phyloP scores from a whole-genome alignment of 2,113 vertebrate genomes.

The Shinisaurus crocodilurus region DNA sequence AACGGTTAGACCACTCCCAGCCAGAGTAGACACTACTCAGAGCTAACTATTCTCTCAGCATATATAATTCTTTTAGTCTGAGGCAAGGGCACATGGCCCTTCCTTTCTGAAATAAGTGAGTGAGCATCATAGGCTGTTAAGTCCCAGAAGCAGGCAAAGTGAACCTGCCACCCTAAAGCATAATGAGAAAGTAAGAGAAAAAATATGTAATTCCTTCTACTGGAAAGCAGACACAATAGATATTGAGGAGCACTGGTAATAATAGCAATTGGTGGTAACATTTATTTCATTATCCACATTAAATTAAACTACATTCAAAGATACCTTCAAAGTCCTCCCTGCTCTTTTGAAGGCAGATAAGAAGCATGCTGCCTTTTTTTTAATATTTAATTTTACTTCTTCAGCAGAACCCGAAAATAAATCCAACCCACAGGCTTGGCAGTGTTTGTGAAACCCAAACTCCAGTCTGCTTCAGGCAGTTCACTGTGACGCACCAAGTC shows the following conservation, averaged over 20 bases:
- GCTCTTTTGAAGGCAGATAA: slow-evolving; percentile 50
- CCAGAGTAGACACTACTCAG: background rate
- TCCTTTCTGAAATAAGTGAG: background rate
- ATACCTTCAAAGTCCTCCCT: slow-evolving; percentile 22
- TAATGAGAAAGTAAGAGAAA: background rate
- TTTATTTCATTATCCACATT: background rate
- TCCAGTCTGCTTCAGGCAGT: slow-evolving; percentile 50
- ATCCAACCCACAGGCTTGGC: slow-evolving; percentile 46
- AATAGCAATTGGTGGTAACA: background rate
- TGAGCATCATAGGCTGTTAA: background rate
- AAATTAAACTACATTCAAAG: slow-evolving; percentile 35
- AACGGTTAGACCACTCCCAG: background rate
- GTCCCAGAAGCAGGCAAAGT: background rate
- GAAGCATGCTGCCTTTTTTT: slow-evolving; percentile 20
- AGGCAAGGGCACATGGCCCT: background rate
- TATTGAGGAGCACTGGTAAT: background rate
- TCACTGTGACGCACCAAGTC: slow-evolving; percentile 47
- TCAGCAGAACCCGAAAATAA: slow-evolving; percentile 52
- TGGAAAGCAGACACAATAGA: background rate
- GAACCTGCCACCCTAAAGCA: background rate
- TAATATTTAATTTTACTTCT: slow-evolving; percentile 32
- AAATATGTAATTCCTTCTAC: background rate
- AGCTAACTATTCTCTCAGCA: background rate
- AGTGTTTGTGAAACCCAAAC: slow-evolving; percentile 39
- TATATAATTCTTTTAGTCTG: background rate